Percentiles rank a stretch among this genome's conserved stretches.
phyloP scores from a whole-genome alignment of 35 echinoderm and acorn worm genomes.

The Ophiothrix spiculata region DNA sequence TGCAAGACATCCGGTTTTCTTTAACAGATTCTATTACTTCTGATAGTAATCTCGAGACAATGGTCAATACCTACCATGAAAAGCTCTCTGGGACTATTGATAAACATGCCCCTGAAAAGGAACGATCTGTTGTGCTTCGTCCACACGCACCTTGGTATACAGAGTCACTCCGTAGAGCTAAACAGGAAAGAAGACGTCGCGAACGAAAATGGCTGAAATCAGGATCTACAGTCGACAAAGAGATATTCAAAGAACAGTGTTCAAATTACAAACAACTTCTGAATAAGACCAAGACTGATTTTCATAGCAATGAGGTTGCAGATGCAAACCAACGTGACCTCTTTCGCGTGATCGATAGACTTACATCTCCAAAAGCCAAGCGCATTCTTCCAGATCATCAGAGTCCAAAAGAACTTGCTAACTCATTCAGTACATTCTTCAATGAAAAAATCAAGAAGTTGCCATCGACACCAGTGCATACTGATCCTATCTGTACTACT shows the following conservation, averaged over 20 bases:
- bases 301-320: neutral
- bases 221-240: constrained; percentile 22
- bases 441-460: neutral
- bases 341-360: neutral
- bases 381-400: constrained; percentile 7
- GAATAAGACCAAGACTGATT: constrained; percentile 8
- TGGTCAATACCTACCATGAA: constrained; percentile 35
- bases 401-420: neutral
- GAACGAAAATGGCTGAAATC: constrained; percentile 28
- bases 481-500: neutral
- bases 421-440: neutral
- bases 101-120: constrained; percentile 16
- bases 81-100: constrained; percentile 11
- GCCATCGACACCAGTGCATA: neutral
- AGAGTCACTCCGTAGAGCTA: neutral
- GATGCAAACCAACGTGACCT: constrained; percentile 2
- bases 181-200: neutral
- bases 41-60: constrained; percentile 7
- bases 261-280: constrained; percentile 1
- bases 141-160: constrained; percentile 42
- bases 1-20: neutral
- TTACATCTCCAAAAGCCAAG: neutral
- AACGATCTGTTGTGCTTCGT: neutral
- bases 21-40: neutral
- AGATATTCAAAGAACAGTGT: constrained; percentile 21